Base-by-base conservation (phyloP, 2,888 invertebrate species). In the Caenorhabditis sulstoni region DNA sequence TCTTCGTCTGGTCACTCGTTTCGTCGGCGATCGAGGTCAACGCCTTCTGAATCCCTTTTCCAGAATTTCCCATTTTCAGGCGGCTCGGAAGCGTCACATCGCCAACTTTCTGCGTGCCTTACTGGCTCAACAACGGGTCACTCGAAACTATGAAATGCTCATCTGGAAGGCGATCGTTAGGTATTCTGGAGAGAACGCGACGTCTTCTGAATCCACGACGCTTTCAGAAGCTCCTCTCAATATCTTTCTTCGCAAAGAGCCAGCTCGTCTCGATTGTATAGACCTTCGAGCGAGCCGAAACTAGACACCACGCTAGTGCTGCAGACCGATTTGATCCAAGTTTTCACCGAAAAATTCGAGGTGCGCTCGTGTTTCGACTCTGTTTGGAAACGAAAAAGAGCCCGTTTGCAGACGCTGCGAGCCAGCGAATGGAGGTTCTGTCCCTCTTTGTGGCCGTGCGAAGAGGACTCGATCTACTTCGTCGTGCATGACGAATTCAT, bases 1-100 rank as follows among this genome's bases (percentile, higher is more conserved):
- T 88, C 20, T 84, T 88, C 62, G 87, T 86, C 8, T 88, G 87
- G 87, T 88, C 88, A 64, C 75, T 88, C 61, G 84, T 88, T 29
- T 83, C 83, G 16, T 81, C 85, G 23, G 81, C 80, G 14, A 79
- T 81, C 16, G 84, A 84, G 68, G 78, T 81, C 29, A 29, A 35
- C 29, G 29, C 7, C 29, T 29, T 29, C 29, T 29, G 29, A 29
- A 29, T 29, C 29, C 29, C 16, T 53, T 47, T 8, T 20, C 12
- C n/a, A 18, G 22, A 9, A 49, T 55, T 16, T 8, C 14, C 39
- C n/a, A 12, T 23, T 59, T 64, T 44, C 52, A 79, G 79, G 79
- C 75, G n/a, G 78, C 79, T 45, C 62, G 81, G 52, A 77, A 78
- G 37, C 71, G 81, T 11, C 79, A 80, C n/a, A 73, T 84, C 8